These are phyloP conservation scores for Bellardia pandia DNA, from an alignment of 2,888 invertebrate species.

Conservation along the genomic window DNA sequence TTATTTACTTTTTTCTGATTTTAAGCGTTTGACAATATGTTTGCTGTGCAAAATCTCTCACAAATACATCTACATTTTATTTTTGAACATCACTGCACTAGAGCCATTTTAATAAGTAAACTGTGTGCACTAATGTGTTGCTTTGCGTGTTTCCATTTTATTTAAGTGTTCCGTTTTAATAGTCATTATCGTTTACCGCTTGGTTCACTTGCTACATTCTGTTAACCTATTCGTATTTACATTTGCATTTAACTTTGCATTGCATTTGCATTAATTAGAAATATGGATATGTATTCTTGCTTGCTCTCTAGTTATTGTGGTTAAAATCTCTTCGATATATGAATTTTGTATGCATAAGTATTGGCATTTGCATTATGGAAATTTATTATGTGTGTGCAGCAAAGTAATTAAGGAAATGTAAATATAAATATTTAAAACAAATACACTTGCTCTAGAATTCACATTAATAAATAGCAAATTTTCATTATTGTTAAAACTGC, in stretches of 20 bases:
- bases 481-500: constrained; percentile 1
- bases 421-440: constrained; percentile 52
- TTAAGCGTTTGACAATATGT: no score
- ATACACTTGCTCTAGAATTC: background rate
- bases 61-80: no score
- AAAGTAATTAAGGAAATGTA: constrained; percentile 69
- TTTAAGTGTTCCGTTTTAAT: background rate
- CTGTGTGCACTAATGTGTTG: background rate
- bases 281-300: background rate
- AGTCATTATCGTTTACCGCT: background rate
- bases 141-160: no score
- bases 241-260: background rate
- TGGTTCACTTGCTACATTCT: background rate
- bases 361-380: constrained; percentile 4
- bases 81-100: no score
- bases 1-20: no score
- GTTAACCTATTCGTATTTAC: background rate
- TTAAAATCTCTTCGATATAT: background rate
- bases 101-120: background rate
- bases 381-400: constrained; percentile 9
- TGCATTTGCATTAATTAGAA: constrained; percentile 32
- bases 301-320: constrained; percentile 2
- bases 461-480: constrained; percentile 4
- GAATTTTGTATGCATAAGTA: background rate
- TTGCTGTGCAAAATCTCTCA: no score